Evolutionary conservation across 2,888 invertebrate species (phyloP).

Genomic region (Napeogenes inachia): DNA sequence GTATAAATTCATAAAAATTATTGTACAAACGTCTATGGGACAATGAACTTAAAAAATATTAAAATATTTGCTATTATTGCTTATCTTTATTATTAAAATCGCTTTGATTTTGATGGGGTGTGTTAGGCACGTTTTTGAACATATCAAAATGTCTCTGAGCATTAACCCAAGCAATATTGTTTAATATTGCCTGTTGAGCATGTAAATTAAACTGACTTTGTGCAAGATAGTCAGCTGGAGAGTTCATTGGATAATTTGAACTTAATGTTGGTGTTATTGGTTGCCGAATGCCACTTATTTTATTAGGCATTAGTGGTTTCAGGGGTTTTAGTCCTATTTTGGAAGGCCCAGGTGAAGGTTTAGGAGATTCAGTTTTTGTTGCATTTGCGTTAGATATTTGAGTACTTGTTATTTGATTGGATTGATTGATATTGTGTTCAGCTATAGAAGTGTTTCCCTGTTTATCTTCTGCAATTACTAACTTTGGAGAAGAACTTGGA

Average conservation of each 20-base stretch:
- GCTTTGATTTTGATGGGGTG: constrained; percentile 59
- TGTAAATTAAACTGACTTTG: constrained; percentile 49
- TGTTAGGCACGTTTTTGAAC: constrained; percentile 63
- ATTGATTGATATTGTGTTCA: constrained; percentile 60
- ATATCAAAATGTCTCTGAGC: constrained; percentile 63
- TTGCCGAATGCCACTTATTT: constrained; percentile 55
- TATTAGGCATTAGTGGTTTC: constrained; percentile 51
- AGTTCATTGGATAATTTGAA: constrained; percentile 46
- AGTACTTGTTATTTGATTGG: constrained; percentile 65
- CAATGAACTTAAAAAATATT: constrained; percentile 23
- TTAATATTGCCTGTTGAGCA: constrained; percentile 49
- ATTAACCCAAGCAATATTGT: constrained; percentile 63
- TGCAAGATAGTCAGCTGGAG: constrained; percentile 51
- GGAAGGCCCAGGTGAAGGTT: constrained; percentile 55
- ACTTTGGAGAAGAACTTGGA: constrained; percentile 72
- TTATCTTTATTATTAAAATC: constrained; percentile 66
- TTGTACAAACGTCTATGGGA: neutral
- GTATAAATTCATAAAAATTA: constrained; percentile 1
- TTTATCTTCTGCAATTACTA: constrained; percentile 73
- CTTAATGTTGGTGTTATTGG: constrained; percentile 52
- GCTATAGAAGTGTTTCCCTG: constrained; percentile 47
- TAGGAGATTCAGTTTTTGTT: constrained; percentile 53
- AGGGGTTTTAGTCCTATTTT: constrained; percentile 54
- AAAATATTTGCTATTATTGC: constrained; percentile 36
- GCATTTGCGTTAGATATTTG: constrained; percentile 53